Evolutionary conservation across 1,140 invertebrate genomes (phyloP), one percentile per base, ranked within the genome.

Genomic region (Zaprionus vittiger): DNA sequence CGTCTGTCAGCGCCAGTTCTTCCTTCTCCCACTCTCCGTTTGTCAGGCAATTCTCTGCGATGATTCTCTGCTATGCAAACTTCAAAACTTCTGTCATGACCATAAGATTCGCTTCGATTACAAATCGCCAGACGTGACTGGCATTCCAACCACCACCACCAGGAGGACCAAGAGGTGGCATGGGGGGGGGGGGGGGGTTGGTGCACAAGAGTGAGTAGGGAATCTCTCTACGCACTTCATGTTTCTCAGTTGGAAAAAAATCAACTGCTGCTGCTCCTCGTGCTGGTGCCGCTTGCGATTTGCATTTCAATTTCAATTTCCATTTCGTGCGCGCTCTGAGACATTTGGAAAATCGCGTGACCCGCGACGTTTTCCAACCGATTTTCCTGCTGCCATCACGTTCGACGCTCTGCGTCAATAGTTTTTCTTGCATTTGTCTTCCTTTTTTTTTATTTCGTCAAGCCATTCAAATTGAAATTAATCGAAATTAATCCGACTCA

Each of bases 61-160:
- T 67, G 56, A 68, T 74, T 75, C 57, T 31, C 31, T 20, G 60
- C 61, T 60, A 52, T 67, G 64, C 64, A 77, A 79, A 75, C 57
- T 67, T 77, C 54, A 63, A 79, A 80, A 80, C 66, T 79, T 73
- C 81, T 83, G 81, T 79, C 82, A 81, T 75, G 82, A 57, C 82
- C 82, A 84, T 81, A 84, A 81, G 81, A 85, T 85, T 85, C 79
- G 83, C 81, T 86, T 85, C 83, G 83, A 85, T 85, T 85, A 86
- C 83, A 86, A 85, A 85, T 86, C 83, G 79, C 47, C 65, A 76
- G 76, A 85, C 83, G 83, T 85, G 83, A 85, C 83, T 79, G 61
- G 79, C 76, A 81, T 85, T 26, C 61, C 56, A 60, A 77, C 31
- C 38, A 34, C 15, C 4, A 38, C 5, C 38, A 34, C 17, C 5